Evolutionary conservation across 2,797 vertebrate species (phyloP), one percentile per base, ranked within the genome.

Genomic region (Myotis daubentonii): DNA sequence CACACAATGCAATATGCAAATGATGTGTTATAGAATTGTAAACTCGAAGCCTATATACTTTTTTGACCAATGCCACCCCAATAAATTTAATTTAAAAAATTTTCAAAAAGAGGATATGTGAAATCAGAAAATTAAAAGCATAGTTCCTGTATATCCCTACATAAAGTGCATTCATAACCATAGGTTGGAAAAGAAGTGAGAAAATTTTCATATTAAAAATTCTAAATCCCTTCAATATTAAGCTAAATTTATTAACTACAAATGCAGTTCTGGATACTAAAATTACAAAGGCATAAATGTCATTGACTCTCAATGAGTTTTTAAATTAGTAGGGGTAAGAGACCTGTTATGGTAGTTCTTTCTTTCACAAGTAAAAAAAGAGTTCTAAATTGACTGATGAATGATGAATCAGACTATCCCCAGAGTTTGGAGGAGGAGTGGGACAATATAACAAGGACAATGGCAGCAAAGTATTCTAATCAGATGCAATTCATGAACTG

Each of bases 151-250:
- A 12, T 49, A 80, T 79, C 3, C 10, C 10, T 47, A 36, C 25
- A 65, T 57, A 23, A 72, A 92, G 82, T 20, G 1, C n/a, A 10
- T 93, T 88, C 70, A 78, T 93, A 80, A 57, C 11, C 28, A 19
- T 49, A 76, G 22, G 10, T 86, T 91, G 22, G 16, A 23, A 66
- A 47, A 71, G 23, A 83, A 28, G 8, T 70, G 11, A 85, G 68
- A 88, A 87, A n/a, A 55, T 82, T 87, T 95, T 78, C 15, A 36
- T 11, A 15, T 62, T 57, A 55, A 90, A 89, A 83, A 30, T 68
- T 70, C 2, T 91, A 80, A 87, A 41, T 68, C 72, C 5, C 87
- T 57, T 36, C n/a, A 33, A 19, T 28, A 38, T 44, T 49, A 85
- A 55, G 17, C 3, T 76, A 47, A 28, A 17, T 72, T 71, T 78